These are phyloP conservation scores for Drosophila pseudotakahashii DNA, from an alignment of 2,888 invertebrate genomes.

Conservation along the genomic window DNA sequence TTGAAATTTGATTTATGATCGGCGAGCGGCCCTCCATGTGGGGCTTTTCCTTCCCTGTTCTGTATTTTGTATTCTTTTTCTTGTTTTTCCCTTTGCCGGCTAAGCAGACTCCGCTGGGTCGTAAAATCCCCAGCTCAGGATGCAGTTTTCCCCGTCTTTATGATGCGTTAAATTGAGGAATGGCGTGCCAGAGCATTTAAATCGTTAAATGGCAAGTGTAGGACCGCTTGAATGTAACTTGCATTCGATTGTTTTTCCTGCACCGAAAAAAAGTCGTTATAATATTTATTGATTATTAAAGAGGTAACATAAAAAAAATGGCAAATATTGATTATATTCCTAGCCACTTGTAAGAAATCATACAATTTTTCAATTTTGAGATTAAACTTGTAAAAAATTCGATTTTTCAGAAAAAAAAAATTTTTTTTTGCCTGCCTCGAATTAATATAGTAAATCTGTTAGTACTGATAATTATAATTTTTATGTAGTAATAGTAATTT, in stretches of 20 bases:
- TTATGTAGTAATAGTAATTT: too few species aligned
- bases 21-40: slow-evolving; percentile 33
- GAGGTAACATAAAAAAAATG: too few species aligned
- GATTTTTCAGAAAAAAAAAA: too few species aligned
- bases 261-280: neutral
- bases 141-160: slow-evolving; percentile 61
- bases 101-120: slow-evolving; percentile 58
- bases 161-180: slow-evolving; percentile 78
- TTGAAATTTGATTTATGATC: slow-evolving; percentile 70
- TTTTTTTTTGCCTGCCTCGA: too few species aligned
- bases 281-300: too few species aligned
- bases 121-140: slow-evolving; percentile 39
- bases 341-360: too few species aligned
- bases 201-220: slow-evolving; percentile 61
- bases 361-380: too few species aligned
- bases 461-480: too few species aligned
- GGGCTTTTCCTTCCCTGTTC: slow-evolving; percentile 58
- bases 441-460: too few species aligned
- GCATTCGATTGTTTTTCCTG: slow-evolving; percentile 30
- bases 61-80: slow-evolving; percentile 4
- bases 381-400: too few species aligned
- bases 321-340: too few species aligned
- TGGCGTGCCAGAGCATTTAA: slow-evolving; percentile 78
- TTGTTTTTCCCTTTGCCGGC: slow-evolving; percentile 42
- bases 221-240: slow-evolving; percentile 27